phyloP scores from a whole-genome alignment of 1,140 invertebrate species.

The Drepana arcuata region DNA sequence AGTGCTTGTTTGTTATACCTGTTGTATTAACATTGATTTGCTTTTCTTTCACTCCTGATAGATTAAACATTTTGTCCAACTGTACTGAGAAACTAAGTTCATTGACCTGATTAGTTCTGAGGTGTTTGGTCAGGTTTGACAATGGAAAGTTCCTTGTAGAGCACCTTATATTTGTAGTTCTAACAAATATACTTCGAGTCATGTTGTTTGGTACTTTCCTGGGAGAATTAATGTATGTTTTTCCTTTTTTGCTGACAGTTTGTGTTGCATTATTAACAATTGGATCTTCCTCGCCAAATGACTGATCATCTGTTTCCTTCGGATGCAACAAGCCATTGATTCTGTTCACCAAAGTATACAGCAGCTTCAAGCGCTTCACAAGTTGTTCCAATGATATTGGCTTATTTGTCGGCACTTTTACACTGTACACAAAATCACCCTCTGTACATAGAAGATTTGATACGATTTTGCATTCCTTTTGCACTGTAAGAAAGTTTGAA shows the following conservation, averaged over 20 bases:
- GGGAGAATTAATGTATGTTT: constrained; percentile 34
- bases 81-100: constrained; percentile 51
- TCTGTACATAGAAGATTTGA: constrained; percentile 35
- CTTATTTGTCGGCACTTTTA: constrained; percentile 21
- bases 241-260: constrained; percentile 30
- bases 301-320: constrained; percentile 40
- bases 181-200: constrained; percentile 41
- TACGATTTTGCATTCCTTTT: constrained; percentile 60
- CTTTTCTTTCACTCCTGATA: constrained; percentile 11
- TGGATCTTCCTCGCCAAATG: constrained; percentile 21
- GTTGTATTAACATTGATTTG: constrained; percentile 12
- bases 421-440: constrained; percentile 32
- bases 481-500: constrained; percentile 37
- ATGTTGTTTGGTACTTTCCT: constrained; percentile 25
- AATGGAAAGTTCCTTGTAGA: constrained; percentile 38
- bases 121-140: constrained; percentile 33
- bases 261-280: constrained; percentile 29
- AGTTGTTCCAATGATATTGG: constrained; percentile 37
- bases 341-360: constrained; percentile 51
- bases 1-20: constrained; percentile 10
- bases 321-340: constrained; percentile 38
- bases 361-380: constrained; percentile 52
- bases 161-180: constrained; percentile 30
- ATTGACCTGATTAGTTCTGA: constrained; percentile 28
- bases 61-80: constrained; percentile 41